Base-by-base conservation (phyloP, 2,113 vertebrate genomes). In the Aegypius monachus region DNA sequence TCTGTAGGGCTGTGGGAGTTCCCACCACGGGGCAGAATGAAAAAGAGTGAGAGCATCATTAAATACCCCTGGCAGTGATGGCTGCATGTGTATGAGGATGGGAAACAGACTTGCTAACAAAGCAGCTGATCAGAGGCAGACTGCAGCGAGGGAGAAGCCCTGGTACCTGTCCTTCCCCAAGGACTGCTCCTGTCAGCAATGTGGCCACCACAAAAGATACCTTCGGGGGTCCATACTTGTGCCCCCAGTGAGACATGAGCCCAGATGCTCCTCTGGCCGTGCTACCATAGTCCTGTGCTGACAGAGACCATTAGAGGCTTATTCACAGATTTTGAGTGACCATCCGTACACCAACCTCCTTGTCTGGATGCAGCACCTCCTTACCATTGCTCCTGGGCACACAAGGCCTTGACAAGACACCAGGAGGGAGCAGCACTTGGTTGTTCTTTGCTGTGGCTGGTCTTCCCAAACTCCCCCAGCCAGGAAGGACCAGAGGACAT, bases 131-230 rank as follows among this genome's bases (percentile, higher is more conserved):
- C 17, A 61, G 66, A 50, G 40, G 38, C 65, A 68, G 32, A 38
- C 10, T 68, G 67, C 16, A 26, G 45, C 3, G 1, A n/a, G 27
- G 67, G n/a, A 88, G 26, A 65, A 79, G 87, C 73, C 25, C 53
- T 40, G 21, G 38, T 45, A 47, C 43, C 20, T 0, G 0, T 56
- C 56, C 62, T 87, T 67, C 36, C 38, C 31, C 2, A 1, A 43
- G 48, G 40, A 56, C 40, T 68, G 20, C 18, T 85, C 23, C 70
- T 62, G 29, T 78, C 65, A 74, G 70, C 1, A 2, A 2, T 16
- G 52, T 13, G 22, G 5, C 84, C 59, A 70, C 53, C n/a, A 82
- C 21, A 61, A 31, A 19, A 62, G 42, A 47, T 18, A 27, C 10
- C 45, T 83, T 2, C 1, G 16, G 83, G 50, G 27, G 53, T 52